Percentiles rank a stretch among this genome's conserved stretches.
Evolutionary conservation across 1,140 invertebrate genomes (phyloP).

Genomic region (Cotesia chilonis): DNA sequence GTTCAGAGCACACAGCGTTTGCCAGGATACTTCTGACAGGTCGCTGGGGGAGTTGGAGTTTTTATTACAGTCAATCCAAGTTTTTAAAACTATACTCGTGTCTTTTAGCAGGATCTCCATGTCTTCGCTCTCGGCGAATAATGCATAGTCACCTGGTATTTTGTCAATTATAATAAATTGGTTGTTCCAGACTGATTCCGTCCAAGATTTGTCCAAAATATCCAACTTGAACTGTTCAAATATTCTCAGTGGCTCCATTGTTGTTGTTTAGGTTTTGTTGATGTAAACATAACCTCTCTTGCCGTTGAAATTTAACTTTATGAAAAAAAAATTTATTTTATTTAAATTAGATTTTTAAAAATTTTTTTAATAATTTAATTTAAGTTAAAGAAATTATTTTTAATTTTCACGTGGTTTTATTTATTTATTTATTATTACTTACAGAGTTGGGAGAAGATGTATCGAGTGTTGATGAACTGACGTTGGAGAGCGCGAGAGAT

Average conservation of each 20-base stretch:
- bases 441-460: slow-evolving; percentile 55
- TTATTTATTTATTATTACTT: slow-evolving; percentile 17
- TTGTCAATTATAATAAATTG: slow-evolving; percentile 65
- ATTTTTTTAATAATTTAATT: slow-evolving; percentile 21
- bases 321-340: too few species aligned
- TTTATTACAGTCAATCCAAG: slow-evolving; percentile 50
- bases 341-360: background rate
- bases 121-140: slow-evolving; percentile 58
- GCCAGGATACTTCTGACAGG: slow-evolving; percentile 64
- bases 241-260: slow-evolving; percentile 55
- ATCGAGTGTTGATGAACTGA: slow-evolving; percentile 47
- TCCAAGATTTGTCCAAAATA: slow-evolving; percentile 61
- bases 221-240: slow-evolving; percentile 58
- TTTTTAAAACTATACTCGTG: slow-evolving; percentile 45
- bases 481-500: slow-evolving; percentile 44
- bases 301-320: background rate
- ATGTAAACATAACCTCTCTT: slow-evolving; percentile 51
- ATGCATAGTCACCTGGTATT: slow-evolving; percentile 61
- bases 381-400: slow-evolving; percentile 23
- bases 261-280: slow-evolving; percentile 32
- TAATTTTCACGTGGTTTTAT: slow-evolving; percentile 3
- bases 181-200: slow-evolving; percentile 62
- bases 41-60: slow-evolving; percentile 34
- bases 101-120: slow-evolving; percentile 54
- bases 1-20: slow-evolving; percentile 62